Base-by-base conservation (phyloP, 2,797 vertebrate genomes). In the Anableps anableps region DNA sequence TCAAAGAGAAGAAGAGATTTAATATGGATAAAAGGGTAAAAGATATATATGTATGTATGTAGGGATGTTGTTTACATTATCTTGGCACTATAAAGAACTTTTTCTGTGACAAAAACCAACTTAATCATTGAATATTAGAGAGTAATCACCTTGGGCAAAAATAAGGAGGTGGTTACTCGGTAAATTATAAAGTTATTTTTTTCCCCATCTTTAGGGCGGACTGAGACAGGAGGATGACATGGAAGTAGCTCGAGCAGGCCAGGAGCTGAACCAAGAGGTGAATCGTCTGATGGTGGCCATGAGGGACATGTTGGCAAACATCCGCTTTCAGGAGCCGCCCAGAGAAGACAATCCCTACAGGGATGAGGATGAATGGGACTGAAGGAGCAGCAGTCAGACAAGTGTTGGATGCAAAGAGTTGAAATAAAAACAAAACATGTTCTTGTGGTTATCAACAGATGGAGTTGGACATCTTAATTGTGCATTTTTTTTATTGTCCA, bases 251-350 rank as follows among this genome's bases (percentile, higher is more conserved):
- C 95, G 96, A 36, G 97, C 96, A 0, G 97, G 96, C 9, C 96
- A 96, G 85, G 97, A 99, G 88, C 96, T 96, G 9, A 97, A 99
- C 95, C 97, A 98, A 82, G 98, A 98, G 81, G 96, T 99, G 81
- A 98, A 99, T 90, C 94, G 97, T 79, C 96, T 99, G 14, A 99
- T 99, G 98, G 96, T 97, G 51, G 98, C 98, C 13, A 98, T 99
- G 96, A 96, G 98, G 29, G 98, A 99, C 95, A 98, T 99, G 97
- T 94, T 99, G 95, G 98, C 97, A 41, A 99, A 99, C 93, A 99
- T 99, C 93, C 96, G 97, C 89, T 98, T 99, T 88, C 97, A 97
- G 79, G 98, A 99, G 83, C 97, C 96, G 0, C 97, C 97, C 0
- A 95, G 92, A 0, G 98, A 99, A 0, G 97, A 99, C 91, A 96